Evolutionary conservation across 2,888 invertebrate species (phyloP), one percentile per base, ranked within the genome.

Genomic region (Drosophila rubida): DNA sequence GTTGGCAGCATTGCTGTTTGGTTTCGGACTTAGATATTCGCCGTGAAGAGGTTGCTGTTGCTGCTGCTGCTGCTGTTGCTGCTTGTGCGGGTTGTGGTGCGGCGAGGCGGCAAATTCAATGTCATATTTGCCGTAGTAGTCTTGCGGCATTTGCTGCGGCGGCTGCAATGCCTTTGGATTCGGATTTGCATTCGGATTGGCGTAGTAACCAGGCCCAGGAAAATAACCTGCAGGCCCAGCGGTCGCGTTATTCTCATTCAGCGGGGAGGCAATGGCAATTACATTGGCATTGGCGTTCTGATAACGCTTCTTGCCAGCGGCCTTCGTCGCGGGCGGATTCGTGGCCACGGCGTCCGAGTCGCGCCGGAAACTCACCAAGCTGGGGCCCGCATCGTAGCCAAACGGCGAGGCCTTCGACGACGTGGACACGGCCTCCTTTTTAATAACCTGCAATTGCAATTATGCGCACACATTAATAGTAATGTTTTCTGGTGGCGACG

Each of bases 401-500:
- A 90, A 91, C 2, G 91, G 90, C 14, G 91, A 90, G 45, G 87
- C 87, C 72, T 92, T 92, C 11, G 92, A 90, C 9, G 92, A 90
- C n/a, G 92, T 91, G 41, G 91, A 91, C 9, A 91, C 91, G 19
- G 91, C 90, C 75, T 92, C 92, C 64, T 92, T 92, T 66, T 92
- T 92, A 37, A 92, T 89, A 37, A 90, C 81, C 91, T 91, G 14
- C 7, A 11, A 9, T 9, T 8, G 7, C 14, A 16, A 32, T 19
- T 23, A n/a, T 41, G n/a, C 2, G 32, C n/a, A 22, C 14, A 37
- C 11, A 37, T 16, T 25, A 19, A 22, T 25, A 4, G 8, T 11
- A 9, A 3, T 6, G 23, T 1, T 23, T n/a, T n/a, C 2, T 0
- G 9, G 32, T 27, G 3, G 4, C 11, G 11, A 37, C 0, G 8